Percentiles rank a stretch among this genome's conserved stretches.
Evolutionary conservation across 1,140 invertebrate species (phyloP).

Genomic region (Apocrypta bakeri): DNA sequence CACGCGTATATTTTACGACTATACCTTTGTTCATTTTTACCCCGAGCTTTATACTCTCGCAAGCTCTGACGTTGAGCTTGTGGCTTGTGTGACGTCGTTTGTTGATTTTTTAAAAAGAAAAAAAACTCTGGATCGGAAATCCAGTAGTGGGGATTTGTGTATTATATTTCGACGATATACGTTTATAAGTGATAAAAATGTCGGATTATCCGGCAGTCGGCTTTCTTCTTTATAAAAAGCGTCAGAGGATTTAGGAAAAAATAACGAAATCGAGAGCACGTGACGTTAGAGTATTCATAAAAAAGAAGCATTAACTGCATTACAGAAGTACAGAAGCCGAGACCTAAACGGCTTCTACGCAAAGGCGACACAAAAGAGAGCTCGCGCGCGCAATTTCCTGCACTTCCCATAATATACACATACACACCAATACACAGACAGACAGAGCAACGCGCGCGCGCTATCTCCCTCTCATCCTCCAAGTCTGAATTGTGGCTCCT

Average conservation of each 20-base stretch:
- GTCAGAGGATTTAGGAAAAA: not conserved
- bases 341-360: not conserved
- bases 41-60: not conserved
- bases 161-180: too few relatives aligned
- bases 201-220: not conserved
- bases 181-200: too few relatives aligned
- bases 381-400: constrained; percentile 24
- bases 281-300: not conserved
- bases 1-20: constrained; percentile 1
- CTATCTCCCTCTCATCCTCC: constrained; percentile 7
- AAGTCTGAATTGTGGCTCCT: constrained; percentile 12
- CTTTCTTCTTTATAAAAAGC: not conserved
- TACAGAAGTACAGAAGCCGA: not conserved
- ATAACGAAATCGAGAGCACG: not conserved
- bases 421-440: not conserved
- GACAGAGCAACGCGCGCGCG: too few relatives aligned
- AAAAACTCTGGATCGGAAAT: not conserved
- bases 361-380: not conserved
- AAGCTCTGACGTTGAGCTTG: constrained; percentile 3
- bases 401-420: not conserved
- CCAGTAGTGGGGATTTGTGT: too few relatives aligned
- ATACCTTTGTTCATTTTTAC: constrained; percentile 11
- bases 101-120: not conserved
- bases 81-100: not conserved
- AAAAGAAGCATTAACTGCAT: not conserved